Base-by-base conservation (phyloP, 1,140 invertebrate species). In the Aphis craccivora region DNA sequence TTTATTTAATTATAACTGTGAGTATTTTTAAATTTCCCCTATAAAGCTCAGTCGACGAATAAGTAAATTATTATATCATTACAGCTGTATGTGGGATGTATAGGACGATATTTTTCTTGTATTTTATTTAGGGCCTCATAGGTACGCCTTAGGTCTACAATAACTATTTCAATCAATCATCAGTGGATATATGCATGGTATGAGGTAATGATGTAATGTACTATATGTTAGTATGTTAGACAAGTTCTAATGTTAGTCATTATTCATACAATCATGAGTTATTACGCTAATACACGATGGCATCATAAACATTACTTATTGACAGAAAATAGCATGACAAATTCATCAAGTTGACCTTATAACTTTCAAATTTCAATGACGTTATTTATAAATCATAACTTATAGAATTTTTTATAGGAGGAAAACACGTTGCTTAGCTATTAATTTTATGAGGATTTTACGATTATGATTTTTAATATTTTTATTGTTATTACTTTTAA, bases 341-440 rank as follows among this genome's bases (percentile, higher is more conserved):
- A 89, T 55, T 55, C 51, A 40, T 89, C 37, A 89, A 25, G n/a
- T 37, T n/a, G 45, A 37, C 87, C 87, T 53, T 88, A 53, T 86
- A 55, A 25, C 11, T 55, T 89, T 89, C 22, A 37, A 53, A 37
- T 40, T 55, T 30, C 51, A 89, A 89, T 89, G 88, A 37, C 51
- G 35, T 20, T 9, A 53, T 53, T 89, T 48, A 88, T 88, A 53
- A 51, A 20, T 88, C 53, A 51, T 35, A 9, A 30, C 0, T 48
- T 48, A 40, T 30, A 43, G 22, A 43, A 22, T 14, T 45, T 45
- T 43, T 4, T 53, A 86, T 86, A 45, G 35, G 23, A 86, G 0
- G 0, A 48, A 35, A 48, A 48, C 84, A 45, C 18, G 23, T 48
- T 35, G 11, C 37, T 89, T 6, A 23, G 14, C 7, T 25, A n/a